Base-by-base conservation (phyloP, 2,797 vertebrate genomes). In the Columba guinea region DNA sequence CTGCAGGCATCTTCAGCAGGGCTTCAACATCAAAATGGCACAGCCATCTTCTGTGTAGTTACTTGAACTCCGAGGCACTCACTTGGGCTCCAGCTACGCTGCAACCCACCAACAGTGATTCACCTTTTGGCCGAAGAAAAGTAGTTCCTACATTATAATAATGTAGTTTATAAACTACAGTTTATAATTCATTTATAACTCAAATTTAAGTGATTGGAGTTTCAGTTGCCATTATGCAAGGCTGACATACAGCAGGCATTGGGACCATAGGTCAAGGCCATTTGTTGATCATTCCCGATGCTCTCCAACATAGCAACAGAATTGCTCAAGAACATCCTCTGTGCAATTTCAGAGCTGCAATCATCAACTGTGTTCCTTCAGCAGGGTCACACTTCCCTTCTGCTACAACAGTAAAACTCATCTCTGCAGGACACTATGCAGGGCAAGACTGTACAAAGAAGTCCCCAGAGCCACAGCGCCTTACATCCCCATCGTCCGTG, bases 261-360 rank as follows among this genome's bases (percentile, higher is more conserved):
- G 20, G 55, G 67, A 58, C 22, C 51, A 48, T 7, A 90, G 74
- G 69, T 52, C 85, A 83, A 83, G 65, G 63, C 41, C 37, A 28
- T 80, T 81, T 93, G 65, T 84, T 94, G 83, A 65, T 83, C 73
- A 35, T 55, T 90, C 46, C 83, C 51, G 37, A 48, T 86, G 69
- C 34, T 81, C 62, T 75, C 65, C 53, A 78, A 39, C 65, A 65
- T 0, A 88, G 62, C 41, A 91, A 86, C 37, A 84, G 65, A 90
- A 88, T 55, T 81, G 70, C 85, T 81, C 37, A 65, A 91, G 83
- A 90, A 69, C 83, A 86, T 63, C 55, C 70, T 82, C 77, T 49
- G 17, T 62, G 64, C 69, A 71, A 59, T 79, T 48, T 73, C 51
- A 91, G 85, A 81, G 58, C 83, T 75, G 62, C 76, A 71, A 49